Base-by-base conservation (phyloP, 2,113 vertebrate genomes). In the Tamias sibiricus region DNA sequence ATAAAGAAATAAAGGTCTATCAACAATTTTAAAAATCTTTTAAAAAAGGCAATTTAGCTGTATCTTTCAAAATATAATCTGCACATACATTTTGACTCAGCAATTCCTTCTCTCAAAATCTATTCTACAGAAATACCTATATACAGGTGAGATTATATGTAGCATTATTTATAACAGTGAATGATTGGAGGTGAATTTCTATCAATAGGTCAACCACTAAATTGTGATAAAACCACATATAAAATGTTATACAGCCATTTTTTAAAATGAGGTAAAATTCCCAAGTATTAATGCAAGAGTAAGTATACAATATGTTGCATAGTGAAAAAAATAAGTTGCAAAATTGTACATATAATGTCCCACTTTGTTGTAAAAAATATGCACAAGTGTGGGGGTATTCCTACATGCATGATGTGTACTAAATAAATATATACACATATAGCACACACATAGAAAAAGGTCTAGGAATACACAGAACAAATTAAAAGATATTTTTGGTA, bases 61-160 rank as follows among this genome's bases (percentile, higher is more conserved):
- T 93, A 93, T 14, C 28, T 82, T 82, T 91, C 59, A 94, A 97
- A 94, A 93, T 32, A 52, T 76, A 95, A 95, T 94, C 62, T 84
- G 30, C n/a, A 68, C 20, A 92, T 4, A 87, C 3, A 44, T 69
- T 90, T 94, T 95, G 49, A 92, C 17, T 66, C 69, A 96, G 83
- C 57, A 81, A 82, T 95, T 94, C 64, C 62, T 91, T 94, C 72
- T 93, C 66, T 92, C 47, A 95, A 94, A 96, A 93, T 94, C 76
- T 94, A 80, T 80, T 64, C 79, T 87, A 95, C 24, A 94, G 76
- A 91, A 91, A 93, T 92, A 85, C 35, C 59, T 83, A 85, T n/a
- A 82, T n/a, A 91, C 49, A 88, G 52, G 52, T 52, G 92, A 96
- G 72, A 64, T 62, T 95, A 54, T 74, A 95, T 83, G 42, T 87